These are phyloP conservation scores for Trichopoda pennipes DNA, from an alignment of 2,888 invertebrate genomes.

Conservation along the genomic window DNA sequence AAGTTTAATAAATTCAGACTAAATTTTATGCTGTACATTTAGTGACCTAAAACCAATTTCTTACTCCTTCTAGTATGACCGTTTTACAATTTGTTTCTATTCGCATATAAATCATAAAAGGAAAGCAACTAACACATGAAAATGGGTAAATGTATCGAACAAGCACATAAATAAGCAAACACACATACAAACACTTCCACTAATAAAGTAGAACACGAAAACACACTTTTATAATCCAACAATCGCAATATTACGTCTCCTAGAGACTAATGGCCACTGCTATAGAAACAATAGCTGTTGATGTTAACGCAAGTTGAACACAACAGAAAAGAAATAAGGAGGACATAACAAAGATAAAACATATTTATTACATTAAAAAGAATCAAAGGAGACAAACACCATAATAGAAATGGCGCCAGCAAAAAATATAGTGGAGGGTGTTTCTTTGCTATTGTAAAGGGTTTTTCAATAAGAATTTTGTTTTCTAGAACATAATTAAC, in stretches of 20 bases:
- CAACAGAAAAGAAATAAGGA: not conserved
- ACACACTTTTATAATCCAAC: not conserved
- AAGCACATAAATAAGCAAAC: no score
- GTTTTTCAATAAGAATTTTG: no score
- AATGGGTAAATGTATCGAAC: slow-evolving; percentile 37
- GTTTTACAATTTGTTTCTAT: not conserved
- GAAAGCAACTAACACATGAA: slow-evolving; percentile 5
- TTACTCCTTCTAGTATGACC: not conserved
- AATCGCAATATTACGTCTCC: slow-evolving; percentile 8
- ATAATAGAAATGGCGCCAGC: slow-evolving; percentile 57
- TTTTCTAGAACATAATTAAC: no score
- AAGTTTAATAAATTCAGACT: no score
- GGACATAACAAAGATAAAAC: slow-evolving; percentile 16
- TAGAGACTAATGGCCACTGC: slow-evolving; percentile 14
- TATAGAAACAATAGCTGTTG: slow-evolving; percentile 17
- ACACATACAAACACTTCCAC: slow-evolving; percentile 23
- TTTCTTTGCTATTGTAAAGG: not conserved
- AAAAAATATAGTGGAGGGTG: slow-evolving; percentile 7
- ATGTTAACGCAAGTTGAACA: slow-evolving; percentile 15
- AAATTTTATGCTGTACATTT: no score
- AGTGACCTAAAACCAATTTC: not conserved
- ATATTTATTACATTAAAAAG: slow-evolving; percentile 38
- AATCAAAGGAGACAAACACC: slow-evolving; percentile 43
- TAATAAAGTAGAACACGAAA: no score
- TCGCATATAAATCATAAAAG: not conserved